Evolutionary conservation across 2,113 vertebrate species (phyloP), one percentile per base, ranked within the genome.

Genomic region (Crypturellus undulatus): DNA sequence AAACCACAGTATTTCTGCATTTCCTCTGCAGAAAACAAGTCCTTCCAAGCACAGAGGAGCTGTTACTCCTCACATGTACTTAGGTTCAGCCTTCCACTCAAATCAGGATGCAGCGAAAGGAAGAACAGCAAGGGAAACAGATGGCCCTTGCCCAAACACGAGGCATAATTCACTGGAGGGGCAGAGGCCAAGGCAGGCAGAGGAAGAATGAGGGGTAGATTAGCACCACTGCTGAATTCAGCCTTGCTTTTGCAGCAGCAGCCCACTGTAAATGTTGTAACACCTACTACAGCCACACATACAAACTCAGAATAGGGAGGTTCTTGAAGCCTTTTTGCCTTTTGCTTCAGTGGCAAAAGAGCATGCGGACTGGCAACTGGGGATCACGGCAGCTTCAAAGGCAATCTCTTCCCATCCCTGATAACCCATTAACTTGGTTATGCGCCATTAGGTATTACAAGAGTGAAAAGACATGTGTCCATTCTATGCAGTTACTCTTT

Each of bases 81-180:
- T 84, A 80, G 5, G 80, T 84, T 96, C 94, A 97, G 91, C 94
- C 97, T 96, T 94, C 91, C 73, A 75, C 59, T 84, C 8, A 16
- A 73, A 90, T 91, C 92, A 92, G 79, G 72, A 93, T 87, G 92
- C 84, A 71, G 67, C 52, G 73, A 65, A 72, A 60, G 68, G 49
- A 64, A 38, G 47, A 73, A 76, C 64, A 70, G 6, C 56, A 34
- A 85, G 65, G 68, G 63, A 93, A 96, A 60, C 95, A 96, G 94
- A 96, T 87, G 93, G 95, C 56, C 87, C 75, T 14, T 38, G 40
- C 4, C 59, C 17, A 68, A 96, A 73, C 94, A 94, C 68, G 69
- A 87, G 89, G 76, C 82, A 8, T 49, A 93, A 87, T 19, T 90
- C 89, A 93, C 85, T 84, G 16, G 59, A 95, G 93, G 79, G 81